These are phyloP conservation scores for Tiphia femorata DNA, from an alignment of 2,888 invertebrate genomes.

Conservation along the genomic window DNA sequence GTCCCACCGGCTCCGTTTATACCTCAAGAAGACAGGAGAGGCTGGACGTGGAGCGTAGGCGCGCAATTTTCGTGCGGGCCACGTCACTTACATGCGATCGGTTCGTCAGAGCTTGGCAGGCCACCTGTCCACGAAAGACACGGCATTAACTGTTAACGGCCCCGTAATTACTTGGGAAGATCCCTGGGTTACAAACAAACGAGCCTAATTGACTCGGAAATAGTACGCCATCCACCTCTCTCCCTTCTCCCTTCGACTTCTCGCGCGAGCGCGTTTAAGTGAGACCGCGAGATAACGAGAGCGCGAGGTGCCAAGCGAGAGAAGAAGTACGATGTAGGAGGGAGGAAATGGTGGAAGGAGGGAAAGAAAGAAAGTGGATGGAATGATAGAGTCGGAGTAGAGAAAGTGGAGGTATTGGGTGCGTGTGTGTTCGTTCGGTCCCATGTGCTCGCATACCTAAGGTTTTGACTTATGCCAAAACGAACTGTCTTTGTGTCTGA, in stretches of 20 bases:
- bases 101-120: constrained; percentile 43
- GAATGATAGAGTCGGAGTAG: constrained; percentile 19
- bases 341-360: not conserved
- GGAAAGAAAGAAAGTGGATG: constrained; percentile 6
- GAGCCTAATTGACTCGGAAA: constrained; percentile 68
- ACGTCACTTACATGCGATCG: constrained; percentile 43
- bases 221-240: constrained; percentile 47
- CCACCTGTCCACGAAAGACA: constrained; percentile 64
- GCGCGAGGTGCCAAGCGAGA: not conserved
- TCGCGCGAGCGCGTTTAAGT: constrained; percentile 16
- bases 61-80: constrained; percentile 19
- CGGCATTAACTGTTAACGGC: constrained; percentile 64
- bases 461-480: constrained; percentile 67
- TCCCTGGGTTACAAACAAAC: constrained; percentile 62
- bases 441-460: constrained; percentile 56
- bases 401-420: constrained; percentile 28
- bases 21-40: no score
- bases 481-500: constrained; percentile 65
- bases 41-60: not conserved
- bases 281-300: constrained; percentile 15
- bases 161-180: constrained; percentile 64
- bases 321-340: not conserved
- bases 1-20: not conserved
- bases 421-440: constrained; percentile 28
- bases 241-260: not conserved